Evolutionary conservation across 2,113 vertebrate genomes (phyloP), one percentile per base, ranked within the genome.

Genomic region (Harpagus bidentatus): DNA sequence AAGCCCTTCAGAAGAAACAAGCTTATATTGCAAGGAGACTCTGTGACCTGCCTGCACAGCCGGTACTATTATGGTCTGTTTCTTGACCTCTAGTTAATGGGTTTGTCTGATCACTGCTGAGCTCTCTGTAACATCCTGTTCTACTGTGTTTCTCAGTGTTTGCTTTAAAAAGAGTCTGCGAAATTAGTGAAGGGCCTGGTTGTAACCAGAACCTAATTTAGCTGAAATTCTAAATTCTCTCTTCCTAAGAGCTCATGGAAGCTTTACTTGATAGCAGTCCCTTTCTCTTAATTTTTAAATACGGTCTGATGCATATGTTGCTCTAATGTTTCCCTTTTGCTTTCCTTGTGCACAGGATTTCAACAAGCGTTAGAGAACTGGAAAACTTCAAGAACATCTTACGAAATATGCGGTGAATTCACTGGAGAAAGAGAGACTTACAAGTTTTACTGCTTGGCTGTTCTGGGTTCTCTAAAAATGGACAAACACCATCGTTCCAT

Each of bases 351-450:
- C 92, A 3, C 97, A 99, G 99, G 97, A 98, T 99, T 96, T 99
- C 99, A 67, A 99, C 99, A 5, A 99, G 99, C 12, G 79, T 99
- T 86, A 97, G 97, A 96, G 99, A 99, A 96, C 95, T 99, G 97
- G 97, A 99, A 93, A 99, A 98, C 97, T 99, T 99, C 82, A 98
- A 98, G 70, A 96, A 93, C 16, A 96, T 99, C 86, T 97, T 99
- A 26, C 65, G 97, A 26, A 97, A 98, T 67, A 86, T 98, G 86
- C 73, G 83, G 23, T 99, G 96, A 97, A 71, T 9, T 45, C 12
- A 7, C 0, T 10, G n/a, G 21, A 53, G 38, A 45, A 26, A 52
- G 56, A 90, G 53, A 72, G 28, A 94, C 50, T 59, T 38, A 2
- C n/a, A 16, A 15, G 1, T 8, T 20, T 32, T 16, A 9, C 32